Conservation (phyloP, 2,113 vertebrate species). For the Prochilodus magdalenae region DNA sequence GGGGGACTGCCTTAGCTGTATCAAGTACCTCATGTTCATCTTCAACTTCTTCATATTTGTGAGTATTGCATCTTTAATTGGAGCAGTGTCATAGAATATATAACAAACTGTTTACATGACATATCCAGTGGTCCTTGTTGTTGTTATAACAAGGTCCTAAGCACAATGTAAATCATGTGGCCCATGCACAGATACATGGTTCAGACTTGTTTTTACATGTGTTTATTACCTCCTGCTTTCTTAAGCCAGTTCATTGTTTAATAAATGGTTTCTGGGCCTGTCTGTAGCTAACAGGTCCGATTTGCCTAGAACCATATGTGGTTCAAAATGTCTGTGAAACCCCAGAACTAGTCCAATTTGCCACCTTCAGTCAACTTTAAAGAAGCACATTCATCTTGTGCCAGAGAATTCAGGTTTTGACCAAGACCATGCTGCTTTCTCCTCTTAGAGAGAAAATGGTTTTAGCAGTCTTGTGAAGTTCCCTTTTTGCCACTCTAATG, state of each 20-base stretch:
- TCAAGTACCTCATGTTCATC: constrained; percentile 95
- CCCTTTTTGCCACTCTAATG: constrained; percentile 10
- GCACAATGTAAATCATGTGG: neutral
- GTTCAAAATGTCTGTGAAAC: constrained; percentile 37
- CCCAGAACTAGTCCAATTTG: constrained; percentile 15
- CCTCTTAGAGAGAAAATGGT: neutral
- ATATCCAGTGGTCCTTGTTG: too few relatives aligned
- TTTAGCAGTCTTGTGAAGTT: constrained; percentile 26
- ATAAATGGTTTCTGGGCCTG: constrained; percentile 20
- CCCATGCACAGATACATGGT: neutral
- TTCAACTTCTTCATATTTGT: constrained; percentile 91
- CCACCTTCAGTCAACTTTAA: constrained; percentile 37
- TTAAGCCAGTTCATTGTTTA: constrained; percentile 15
- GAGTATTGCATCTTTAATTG: constrained; percentile 18
- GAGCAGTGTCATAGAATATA: too few relatives aligned
- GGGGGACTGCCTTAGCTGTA: constrained; percentile 90
- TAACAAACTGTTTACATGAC: neutral
- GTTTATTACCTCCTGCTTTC: constrained; percentile 26
- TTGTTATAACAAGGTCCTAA: neutral
- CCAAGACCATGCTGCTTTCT: constrained; percentile 8
- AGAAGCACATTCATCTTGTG: constrained; percentile 28
- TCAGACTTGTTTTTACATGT: neutral
- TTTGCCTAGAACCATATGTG: constrained; percentile 30
- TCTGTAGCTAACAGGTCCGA: constrained; percentile 10
- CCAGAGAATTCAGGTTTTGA: constrained; percentile 25